These are phyloP conservation scores for Scolanthus callimorphus DNA, from an alignment of 92 coral and sea anemone species.

Conservation along the genomic window DNA sequence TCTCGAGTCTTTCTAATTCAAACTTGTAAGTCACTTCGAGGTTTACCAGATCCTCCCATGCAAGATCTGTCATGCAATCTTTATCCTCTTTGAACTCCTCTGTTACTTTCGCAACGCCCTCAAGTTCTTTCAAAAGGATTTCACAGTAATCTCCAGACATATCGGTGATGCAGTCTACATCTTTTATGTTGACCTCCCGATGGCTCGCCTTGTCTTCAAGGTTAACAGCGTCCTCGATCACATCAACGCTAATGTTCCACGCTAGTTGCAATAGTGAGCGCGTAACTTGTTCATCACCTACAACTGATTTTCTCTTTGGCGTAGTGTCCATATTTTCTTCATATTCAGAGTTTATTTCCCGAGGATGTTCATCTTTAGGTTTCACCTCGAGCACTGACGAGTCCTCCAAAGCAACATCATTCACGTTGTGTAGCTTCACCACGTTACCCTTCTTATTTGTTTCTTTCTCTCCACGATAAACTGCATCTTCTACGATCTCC, in stretches of 20 bases:
- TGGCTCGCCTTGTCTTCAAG: background rate
- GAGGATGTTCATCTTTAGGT: background rate
- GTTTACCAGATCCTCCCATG: constrained; percentile 34
- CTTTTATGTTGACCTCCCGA: too few relatives aligned
- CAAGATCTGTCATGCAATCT: constrained; percentile 45
- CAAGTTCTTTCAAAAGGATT: too few relatives aligned
- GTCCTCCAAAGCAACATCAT: constrained; percentile 48
- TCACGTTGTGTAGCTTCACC: constrained; percentile 4
- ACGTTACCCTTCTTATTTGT: too few relatives aligned
- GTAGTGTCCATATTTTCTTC: too few relatives aligned
- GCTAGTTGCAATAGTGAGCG: background rate
- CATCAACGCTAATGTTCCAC: background rate
- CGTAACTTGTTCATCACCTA: too few relatives aligned
- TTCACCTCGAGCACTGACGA: constrained; percentile 26
- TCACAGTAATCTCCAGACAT: too few relatives aligned
- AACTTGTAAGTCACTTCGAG: constrained; percentile 33
- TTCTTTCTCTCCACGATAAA: constrained; percentile 3
- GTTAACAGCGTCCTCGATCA: background rate
- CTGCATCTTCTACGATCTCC: constrained; percentile 11
- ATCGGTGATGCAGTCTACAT: too few relatives aligned
- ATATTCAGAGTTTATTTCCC: too few relatives aligned
- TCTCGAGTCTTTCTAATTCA: constrained; percentile 10
- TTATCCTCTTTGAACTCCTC: too few relatives aligned
- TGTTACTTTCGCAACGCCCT: too few relatives aligned
- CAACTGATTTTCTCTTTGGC: too few relatives aligned